Evolutionary conservation across 2,797 vertebrate species (phyloP), one percentile per base, ranked within the genome.

Genomic region (Enteromius fasciolatus): DNA sequence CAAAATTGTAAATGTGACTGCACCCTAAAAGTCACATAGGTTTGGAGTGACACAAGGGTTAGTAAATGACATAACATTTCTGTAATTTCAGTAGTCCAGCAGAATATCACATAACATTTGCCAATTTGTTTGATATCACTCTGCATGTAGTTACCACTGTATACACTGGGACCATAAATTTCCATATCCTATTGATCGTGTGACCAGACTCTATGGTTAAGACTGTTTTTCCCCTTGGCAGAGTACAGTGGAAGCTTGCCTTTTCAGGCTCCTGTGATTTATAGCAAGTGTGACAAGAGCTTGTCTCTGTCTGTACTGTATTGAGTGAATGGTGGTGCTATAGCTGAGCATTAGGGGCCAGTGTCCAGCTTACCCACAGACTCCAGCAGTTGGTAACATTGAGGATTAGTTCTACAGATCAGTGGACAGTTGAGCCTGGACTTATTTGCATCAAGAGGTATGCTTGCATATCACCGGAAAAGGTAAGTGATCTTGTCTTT

Each of bases 361-460:
- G 92, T 92, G 91, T 94, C 93, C 93, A 91, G 92, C 93, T 91
- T 91, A 92, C 77, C 92, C 74, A 59, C 91, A 97, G 95, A 95
- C 93, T 97, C 97, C 97, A 95, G 96, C 98, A 97, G 95, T 99
- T 97, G 96, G 94, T 98, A 97, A 96, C 97, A 96, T 96, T 99
- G 97, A 97, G 96, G 97, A 98, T 97, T 99, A 99, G 97, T 99
- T 96, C 98, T 96, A 96, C 97, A 97, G 97, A 97, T 97, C 96
- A 98, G 96, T 99, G 98, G 97, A 98, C 97, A 97, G 96, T 99
- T 98, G 97, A 97, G 97, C 97, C 98, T 96, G 97, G 98, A 99
- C 97, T 96, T 98, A 96, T 97, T 97, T 96, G 95, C 97, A 93
- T 97, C 97, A 93, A 97, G 97, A 99, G 97, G 96, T 98, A 94